These are phyloP conservation scores for Danaus melanippus DNA, from an alignment of 1,140 invertebrate species.

Conservation along the genomic window DNA sequence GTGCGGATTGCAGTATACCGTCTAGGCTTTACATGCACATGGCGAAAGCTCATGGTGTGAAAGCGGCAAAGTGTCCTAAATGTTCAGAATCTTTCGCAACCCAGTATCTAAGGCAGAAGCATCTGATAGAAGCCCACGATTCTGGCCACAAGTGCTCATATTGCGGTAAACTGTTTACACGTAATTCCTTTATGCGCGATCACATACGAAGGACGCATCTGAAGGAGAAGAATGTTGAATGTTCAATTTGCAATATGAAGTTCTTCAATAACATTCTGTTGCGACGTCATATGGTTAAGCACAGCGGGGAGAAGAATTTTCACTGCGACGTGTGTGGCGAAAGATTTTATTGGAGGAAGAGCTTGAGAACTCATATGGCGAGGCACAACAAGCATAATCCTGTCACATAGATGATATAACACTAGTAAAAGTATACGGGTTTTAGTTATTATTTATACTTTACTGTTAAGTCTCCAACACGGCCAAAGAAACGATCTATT, in stretches of 20 bases:
- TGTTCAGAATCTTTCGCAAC: conserved; percentile 51
- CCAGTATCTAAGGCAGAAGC: conserved; percentile 55
- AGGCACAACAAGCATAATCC: conserved; percentile 41
- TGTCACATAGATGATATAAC: too few species aligned
- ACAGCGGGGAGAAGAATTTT: conserved; percentile 64
- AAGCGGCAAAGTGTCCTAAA: conserved; percentile 55
- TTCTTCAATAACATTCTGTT: conserved; percentile 70
- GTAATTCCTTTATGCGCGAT: conserved; percentile 56
- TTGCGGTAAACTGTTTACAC: conserved; percentile 55
- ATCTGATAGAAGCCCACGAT: conserved; percentile 53
- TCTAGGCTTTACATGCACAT: conserved; percentile 60
- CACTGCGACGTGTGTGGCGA: conserved; percentile 67
- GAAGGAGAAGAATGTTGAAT: conserved; percentile 64
- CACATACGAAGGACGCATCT: conserved; percentile 58
- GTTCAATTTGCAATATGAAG: conserved; percentile 60
- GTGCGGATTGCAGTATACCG: conserved; percentile 51
- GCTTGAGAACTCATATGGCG: conserved; percentile 45
- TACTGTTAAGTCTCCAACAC: too few species aligned
- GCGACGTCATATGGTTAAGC: conserved; percentile 82
- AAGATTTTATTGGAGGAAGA: conserved; percentile 60
- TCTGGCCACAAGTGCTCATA: conserved; percentile 52
- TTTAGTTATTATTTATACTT: too few species aligned
- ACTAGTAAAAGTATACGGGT: too few species aligned
- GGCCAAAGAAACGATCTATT: too few species aligned
- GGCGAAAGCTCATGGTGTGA: conserved; percentile 52